A percentile compares a stretch with the other conserved stretches of the same genome.
These are phyloP conservation scores for Panonychus citri DNA, from an alignment of 1,140 invertebrate genomes.

Conservation along the genomic window DNA sequence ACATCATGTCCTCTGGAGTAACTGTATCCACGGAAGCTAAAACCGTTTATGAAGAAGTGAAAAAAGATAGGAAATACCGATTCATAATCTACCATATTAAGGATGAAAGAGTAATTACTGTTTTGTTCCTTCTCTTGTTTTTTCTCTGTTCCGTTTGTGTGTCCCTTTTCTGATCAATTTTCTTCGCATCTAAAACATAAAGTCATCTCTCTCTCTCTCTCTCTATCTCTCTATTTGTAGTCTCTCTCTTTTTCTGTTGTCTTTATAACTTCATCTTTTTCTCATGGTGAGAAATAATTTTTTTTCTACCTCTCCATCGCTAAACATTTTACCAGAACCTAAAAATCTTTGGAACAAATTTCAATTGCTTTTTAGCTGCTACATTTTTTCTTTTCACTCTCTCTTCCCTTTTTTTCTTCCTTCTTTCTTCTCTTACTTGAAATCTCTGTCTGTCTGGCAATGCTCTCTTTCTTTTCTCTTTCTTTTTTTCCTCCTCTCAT, in stretches of 20 bases:
- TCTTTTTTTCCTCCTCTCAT: no score
- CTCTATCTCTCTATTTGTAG: background rate
- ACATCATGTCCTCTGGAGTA: slow-evolving; percentile 59
- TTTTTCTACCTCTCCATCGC: no score
- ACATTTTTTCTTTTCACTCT: no score
- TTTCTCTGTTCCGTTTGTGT: background rate
- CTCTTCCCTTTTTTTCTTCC: no score
- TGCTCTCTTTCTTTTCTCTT: no score
- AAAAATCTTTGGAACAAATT: no score
- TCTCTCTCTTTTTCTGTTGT: background rate
- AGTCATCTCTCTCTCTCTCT: background rate
- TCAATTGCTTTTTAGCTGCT: no score
- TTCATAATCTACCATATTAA: slow-evolving; percentile 87
- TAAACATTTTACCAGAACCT: no score
- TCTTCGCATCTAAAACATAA: background rate
- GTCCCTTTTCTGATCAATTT: background rate
- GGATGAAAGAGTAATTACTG: slow-evolving; percentile 50
- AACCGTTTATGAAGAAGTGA: slow-evolving; percentile 83
- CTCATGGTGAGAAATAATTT: no score
- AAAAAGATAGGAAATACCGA: slow-evolving; percentile 87
- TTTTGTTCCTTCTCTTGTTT: background rate
- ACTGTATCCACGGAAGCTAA: slow-evolving; percentile 82
- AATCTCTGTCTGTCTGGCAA: no score
- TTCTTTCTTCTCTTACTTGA: no score
- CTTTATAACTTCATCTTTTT: background rate